Evolutionary conservation across 2,888 invertebrate genomes (phyloP), one percentile per base, ranked within the genome.

Genomic region (Scaptomyza parva): DNA sequence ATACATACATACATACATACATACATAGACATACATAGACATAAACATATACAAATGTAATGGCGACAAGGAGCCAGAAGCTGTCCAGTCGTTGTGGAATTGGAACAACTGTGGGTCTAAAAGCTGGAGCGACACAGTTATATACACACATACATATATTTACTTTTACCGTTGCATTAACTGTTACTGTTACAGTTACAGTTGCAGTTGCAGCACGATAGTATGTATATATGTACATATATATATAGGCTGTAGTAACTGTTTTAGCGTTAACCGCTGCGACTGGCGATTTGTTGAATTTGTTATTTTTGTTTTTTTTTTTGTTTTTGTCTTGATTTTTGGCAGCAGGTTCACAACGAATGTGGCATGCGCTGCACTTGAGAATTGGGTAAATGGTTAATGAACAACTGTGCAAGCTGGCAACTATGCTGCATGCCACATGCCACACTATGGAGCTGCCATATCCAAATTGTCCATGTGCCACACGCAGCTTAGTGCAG

Each of bases 341-440:
- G 55, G 82, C 71, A 70, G 75, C 85, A 85, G 80, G 82, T 85
- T 76, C 78, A 81, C 65, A 65, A 54, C 79, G 70, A 82, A 78
- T 63, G 72, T 53, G 67, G 64, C 76, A 70, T 77, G 73, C 75
- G 74, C 76, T 73, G 78, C 78, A 65, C 77, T 73, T 73, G 68
- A 68, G 67, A 59, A 47, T 58, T 28, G 62, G 51, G 51, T 35
- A 48, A 65, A 44, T 45, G 62, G 44, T 22, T 40, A 45, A 45
- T 12, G 28, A 26, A n/a, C 30, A 54, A 55, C 54, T 24, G 45
- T n/a, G 67, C 35, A 54, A 41, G 8, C 26, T 3, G 9, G 64
- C 58, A 50, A 59, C 53, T 43, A 37, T 59, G 58, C 61, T 24
- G 47, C 64, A 57, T 69, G 69, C 55, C 62, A 53, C 64, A 57